phyloP scores from a whole-genome alignment of 2,113 vertebrate genomes.

The Elachura formosa region DNA sequence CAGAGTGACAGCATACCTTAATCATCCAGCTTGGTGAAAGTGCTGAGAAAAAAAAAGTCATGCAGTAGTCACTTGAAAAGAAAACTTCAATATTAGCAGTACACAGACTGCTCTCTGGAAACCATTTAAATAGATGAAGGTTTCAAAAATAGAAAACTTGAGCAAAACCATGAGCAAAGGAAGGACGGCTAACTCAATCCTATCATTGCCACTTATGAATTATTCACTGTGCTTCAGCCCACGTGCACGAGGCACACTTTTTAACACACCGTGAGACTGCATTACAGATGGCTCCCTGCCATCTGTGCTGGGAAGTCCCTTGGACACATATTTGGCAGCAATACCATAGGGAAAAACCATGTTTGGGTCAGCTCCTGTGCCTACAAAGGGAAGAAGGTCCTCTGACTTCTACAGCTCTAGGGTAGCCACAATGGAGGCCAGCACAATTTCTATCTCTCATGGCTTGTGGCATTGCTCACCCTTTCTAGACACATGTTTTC shows the following conservation, averaged over 20 bases:
- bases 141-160: background rate
- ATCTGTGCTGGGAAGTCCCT: background rate
- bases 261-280: background rate
- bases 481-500: background rate
- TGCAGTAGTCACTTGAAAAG: background rate
- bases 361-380: background rate
- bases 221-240: background rate
- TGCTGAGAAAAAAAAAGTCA: accelerated
- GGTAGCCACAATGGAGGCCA: background rate
- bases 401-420: background rate
- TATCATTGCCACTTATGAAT: background rate
- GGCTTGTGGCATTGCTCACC: background rate
- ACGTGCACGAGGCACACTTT: accelerated
- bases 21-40: background rate
- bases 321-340: background rate
- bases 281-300: background rate
- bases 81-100: background rate
- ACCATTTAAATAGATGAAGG: background rate
- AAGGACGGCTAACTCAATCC: background rate
- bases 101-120: background rate
- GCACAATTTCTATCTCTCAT: background rate
- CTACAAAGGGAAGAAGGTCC: background rate
- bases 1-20: background rate
- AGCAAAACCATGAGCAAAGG: background rate
- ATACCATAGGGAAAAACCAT: background rate